phyloP scores from a whole-genome alignment of 2,888 invertebrate genomes.

The Slavum lentiscoides region DNA sequence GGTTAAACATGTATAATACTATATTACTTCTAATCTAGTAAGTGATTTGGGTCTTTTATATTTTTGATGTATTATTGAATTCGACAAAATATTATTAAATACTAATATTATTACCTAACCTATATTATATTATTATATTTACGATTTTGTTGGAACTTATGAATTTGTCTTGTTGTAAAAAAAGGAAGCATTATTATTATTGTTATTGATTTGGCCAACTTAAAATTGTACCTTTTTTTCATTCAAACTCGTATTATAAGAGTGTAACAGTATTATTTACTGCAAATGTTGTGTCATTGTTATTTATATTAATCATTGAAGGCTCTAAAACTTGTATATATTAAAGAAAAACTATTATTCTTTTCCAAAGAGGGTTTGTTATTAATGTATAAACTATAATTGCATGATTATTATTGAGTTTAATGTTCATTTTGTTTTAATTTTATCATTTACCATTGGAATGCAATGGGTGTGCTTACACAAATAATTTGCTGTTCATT shows the following conservation, averaged over 20 bases:
- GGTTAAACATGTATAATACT: neutral
- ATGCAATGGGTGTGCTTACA: constrained; percentile 52
- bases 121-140: too few relatives aligned
- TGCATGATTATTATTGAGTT: constrained; percentile 49
- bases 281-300: too few relatives aligned
- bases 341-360: neutral
- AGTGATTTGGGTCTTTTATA: neutral
- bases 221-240: neutral
- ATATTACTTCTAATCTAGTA: constrained; percentile 12
- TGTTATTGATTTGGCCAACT: neutral
- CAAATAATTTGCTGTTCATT: constrained; percentile 51
- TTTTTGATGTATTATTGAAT: constrained; percentile 1
- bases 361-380: neutral
- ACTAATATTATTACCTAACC: neutral
- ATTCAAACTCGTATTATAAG: neutral
- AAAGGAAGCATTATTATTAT: too few relatives aligned
- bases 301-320: neutral
- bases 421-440: constrained; percentile 50
- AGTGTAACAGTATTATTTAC: neutral
- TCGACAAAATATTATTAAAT: neutral
- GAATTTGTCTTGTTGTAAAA: too few relatives aligned
- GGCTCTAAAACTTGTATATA: neutral
- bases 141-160: neutral
- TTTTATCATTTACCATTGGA: constrained; percentile 51
- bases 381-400: constrained; percentile 19